These are phyloP conservation scores for Lordiphosa clarofinis DNA, from an alignment of 1,140 invertebrate species.

Conservation along the genomic window DNA sequence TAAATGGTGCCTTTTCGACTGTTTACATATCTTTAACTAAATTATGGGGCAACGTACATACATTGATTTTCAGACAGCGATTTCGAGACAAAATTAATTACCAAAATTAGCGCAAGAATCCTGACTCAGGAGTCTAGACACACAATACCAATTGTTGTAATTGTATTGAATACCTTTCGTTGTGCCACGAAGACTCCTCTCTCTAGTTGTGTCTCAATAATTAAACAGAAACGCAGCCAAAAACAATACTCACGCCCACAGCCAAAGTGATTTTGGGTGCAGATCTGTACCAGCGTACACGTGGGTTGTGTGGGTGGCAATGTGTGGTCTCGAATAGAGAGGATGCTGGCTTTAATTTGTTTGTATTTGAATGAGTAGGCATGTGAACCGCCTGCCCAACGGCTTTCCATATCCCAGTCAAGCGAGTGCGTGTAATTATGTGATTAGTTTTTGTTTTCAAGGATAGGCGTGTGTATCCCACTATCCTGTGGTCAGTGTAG, in stretches of 20 bases:
- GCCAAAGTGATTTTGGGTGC: constrained; percentile 57
- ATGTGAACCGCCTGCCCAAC: constrained; percentile 2
- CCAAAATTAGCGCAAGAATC: constrained; percentile 26
- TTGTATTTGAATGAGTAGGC: constrained; percentile 37
- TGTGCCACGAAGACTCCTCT: constrained; percentile 4
- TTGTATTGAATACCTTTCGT: constrained; percentile 20
- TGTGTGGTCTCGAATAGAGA: not conserved
- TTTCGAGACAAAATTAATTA: constrained; percentile 49
- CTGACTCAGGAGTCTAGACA: not conserved
- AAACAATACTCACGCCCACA: constrained; percentile 17
- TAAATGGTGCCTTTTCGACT: not conserved
- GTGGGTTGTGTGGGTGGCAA: not conserved
- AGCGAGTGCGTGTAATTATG: constrained; percentile 56
- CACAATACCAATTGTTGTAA: constrained; percentile 17
- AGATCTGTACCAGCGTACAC: constrained; percentile 12
- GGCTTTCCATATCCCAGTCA: constrained; percentile 14
- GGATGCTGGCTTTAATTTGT: constrained; percentile 31
- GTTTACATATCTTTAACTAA: constrained; percentile 23
- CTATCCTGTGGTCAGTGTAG: constrained; percentile 14
- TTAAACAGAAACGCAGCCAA: constrained; percentile 38
- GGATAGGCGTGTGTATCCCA: constrained; percentile 18
- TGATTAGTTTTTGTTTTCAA: constrained; percentile 51
- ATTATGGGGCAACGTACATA: constrained; percentile 21
- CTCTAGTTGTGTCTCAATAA: constrained; percentile 53
- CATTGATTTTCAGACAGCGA: constrained; percentile 14